Evolutionary conservation across 2,888 invertebrate genomes (phyloP), one percentile per base, ranked within the genome.

Genomic region (Patella caerulea): DNA sequence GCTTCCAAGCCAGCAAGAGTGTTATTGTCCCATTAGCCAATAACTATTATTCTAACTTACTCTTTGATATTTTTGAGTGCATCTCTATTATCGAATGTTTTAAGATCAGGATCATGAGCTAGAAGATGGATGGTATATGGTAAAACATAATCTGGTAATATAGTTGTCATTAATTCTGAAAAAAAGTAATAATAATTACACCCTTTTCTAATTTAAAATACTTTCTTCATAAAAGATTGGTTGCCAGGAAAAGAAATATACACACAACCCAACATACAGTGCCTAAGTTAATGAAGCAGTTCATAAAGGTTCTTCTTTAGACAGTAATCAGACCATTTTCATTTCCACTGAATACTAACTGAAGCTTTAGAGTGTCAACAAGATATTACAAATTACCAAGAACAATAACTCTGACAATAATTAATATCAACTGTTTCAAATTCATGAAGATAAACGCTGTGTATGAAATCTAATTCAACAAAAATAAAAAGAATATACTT

Each of bases 91-190:
- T 95, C 94, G 92, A 95, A 94, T 83, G 94, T 93, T 74, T 95
- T 95, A 91, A 96, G 96, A 85, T 94, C 94, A 9, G 97, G 96
- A 92, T 97, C 96, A 91, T 98, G 98, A n/a, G 98, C 96, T 79
- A 99, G 93, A 75, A 99, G 94, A 73, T 98, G 97, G 85, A 98
- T 95, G n/a, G 97, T 96, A 92, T 98, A 98, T 84, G 98, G 97
- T 89, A 99, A 93, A 95, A 98, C 97, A 92, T 98, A 98, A 93
- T 99, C 99, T 76, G 99, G 98, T 92, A 98, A 93, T 91, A 91
- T 84, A 53, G 88, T 83, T 73, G 89, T 88, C 84, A 92, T 85
- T 75, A 86, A 86, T 72, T 84, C 89, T 90, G 85, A 70, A 83
- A 83, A 45, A 71, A 53, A 71, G 52, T 69, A 45, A 45, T 45